Base-by-base conservation (phyloP, 1,140 invertebrate genomes). In the Meloidogyne chitwoodi region DNA sequence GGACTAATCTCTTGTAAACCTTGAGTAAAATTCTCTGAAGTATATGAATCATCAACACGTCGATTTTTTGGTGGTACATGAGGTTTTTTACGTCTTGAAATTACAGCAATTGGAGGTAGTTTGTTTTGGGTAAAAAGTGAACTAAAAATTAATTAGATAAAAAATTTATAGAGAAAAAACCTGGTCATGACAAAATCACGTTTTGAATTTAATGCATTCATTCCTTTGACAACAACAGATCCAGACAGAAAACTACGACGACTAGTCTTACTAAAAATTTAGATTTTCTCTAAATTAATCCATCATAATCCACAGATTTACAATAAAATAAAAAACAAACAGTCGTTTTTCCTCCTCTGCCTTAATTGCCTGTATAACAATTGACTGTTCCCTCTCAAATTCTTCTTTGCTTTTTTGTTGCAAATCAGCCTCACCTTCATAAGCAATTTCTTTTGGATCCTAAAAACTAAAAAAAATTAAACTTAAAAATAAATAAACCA, bases 211-310 rank as follows among this genome's bases (percentile, higher is more conserved):
- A 76, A 68, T 19, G 76, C 76, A 41, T 78, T 77, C 31, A 77
- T 48, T 22, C 76, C 76, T 86, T 93, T 91, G 2, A 98, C 91
- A 1, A 93, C 91, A 88, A 92, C 98, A 14, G 94, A 95, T 38
- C 95, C 94, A 24, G 93, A 93, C 88, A 98, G 97, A 94, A 95
- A 89, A 95, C 93, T 27, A 22, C 70, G 68, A 22, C 29, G 22
- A 24, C 26, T 77, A 1, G 44, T 16, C n/a, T 27, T 41, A 27
- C 48, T 62, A 67, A 68, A 75, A n/a, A 19, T 2, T 12, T 10
- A 24, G 10, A 41, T n/a, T n/a, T n/a, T n/a, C n/a, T n/a, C n/a
- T n/a, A n/a, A n/a, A n/a, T n/a, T n/a, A n/a, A n/a, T n/a, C n/a
- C n/a, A 38, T 38, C 10, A 38, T 38, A 0, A 38, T 38, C 10